A percentile compares a stretch with the other conserved stretches of the same genome.
Conservation (phyloP, 2,888 invertebrate genomes). For the Macaria notata region DNA sequence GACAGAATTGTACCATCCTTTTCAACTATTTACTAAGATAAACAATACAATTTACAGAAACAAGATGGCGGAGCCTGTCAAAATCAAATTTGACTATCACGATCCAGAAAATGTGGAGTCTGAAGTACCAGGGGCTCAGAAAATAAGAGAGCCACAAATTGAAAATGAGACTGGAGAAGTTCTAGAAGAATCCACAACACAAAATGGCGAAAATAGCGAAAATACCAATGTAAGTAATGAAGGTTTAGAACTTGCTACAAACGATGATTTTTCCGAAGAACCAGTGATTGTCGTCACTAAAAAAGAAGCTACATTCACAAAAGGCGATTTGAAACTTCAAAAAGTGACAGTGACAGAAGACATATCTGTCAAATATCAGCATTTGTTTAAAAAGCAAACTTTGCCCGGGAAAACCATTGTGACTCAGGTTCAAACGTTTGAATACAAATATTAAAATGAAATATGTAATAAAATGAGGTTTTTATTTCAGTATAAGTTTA, state of each 20-base stretch:
- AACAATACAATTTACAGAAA: constrained; percentile 34
- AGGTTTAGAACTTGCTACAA: constrained; percentile 30
- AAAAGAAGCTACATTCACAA: constrained; percentile 57
- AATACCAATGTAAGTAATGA: constrained; percentile 19
- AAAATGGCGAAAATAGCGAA: constrained; percentile 12
- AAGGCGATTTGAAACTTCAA: constrained; percentile 61
- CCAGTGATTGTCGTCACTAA: constrained; percentile 65
- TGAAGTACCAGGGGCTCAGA: constrained; percentile 59
- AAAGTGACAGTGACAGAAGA: constrained; percentile 67
- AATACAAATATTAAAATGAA: constrained; percentile 56
- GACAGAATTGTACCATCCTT: no score
- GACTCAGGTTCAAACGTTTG: constrained; percentile 57
- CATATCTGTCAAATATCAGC: constrained; percentile 62
- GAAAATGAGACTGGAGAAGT: constrained; percentile 10
- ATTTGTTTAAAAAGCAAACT: constrained; percentile 64
- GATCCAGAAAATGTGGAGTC: constrained; percentile 50
- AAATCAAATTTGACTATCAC: constrained; percentile 44
- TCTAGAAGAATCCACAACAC: not conserved
- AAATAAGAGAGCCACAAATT: constrained; percentile 40
- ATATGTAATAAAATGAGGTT: constrained; percentile 8
- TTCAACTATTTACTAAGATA: no score
- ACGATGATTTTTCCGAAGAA: constrained; percentile 39
- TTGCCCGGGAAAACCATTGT: constrained; percentile 60
- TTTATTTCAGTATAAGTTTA: not conserved
- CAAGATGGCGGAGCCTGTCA: constrained; percentile 53